Evolutionary conservation across 2,113 vertebrate genomes (phyloP), one percentile per base, ranked within the genome.

Genomic region (Microtus pennsylvanicus): DNA sequence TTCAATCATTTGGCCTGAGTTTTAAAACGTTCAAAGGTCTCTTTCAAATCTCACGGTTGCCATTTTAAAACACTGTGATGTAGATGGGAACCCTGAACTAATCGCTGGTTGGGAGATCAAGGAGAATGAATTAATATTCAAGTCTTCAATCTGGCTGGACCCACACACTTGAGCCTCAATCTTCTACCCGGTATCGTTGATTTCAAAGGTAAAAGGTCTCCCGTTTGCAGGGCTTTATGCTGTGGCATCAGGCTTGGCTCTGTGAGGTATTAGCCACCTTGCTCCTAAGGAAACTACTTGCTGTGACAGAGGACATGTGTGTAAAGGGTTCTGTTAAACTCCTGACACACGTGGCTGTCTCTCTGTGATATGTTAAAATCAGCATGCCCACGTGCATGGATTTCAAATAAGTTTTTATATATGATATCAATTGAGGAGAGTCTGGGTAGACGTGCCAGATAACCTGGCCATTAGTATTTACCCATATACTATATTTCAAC

Each of bases 311-410:
- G 7, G 30, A 0, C 33, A 2, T 78, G 35, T 19, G 67, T 93
- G 17, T 81, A 83, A 1, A 75, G 52, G 95, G 10, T 52, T 12
- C 14, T 95, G 14, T 70, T 93, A 81, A 95, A 96, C 24, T 10
- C 26, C 0, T 61, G 69, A 87, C 2, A 76, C 76, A 50, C 77
- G 13, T 42, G 24, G 76, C 12, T 67, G 70, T 91, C 52, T 88
- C 21, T 74, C 65, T 3, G 1, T 58, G 88, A 1, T 7, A 4
- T 38, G 77, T 97, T 95, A 93, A 93, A 97, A 92, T 81, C 16
- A 70, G 58, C 1, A n/a, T 52, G 5, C 81, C 35, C 0, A 1
- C 22, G 65, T 91, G 74, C 55, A 89, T 63, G 26, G 52, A 28
- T 61, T 94, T 89, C 17, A 74, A 88, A 61, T 80, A 70, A 58